phyloP scores from a whole-genome alignment of 1,140 invertebrate species.

The Sitobion miscanthi region DNA sequence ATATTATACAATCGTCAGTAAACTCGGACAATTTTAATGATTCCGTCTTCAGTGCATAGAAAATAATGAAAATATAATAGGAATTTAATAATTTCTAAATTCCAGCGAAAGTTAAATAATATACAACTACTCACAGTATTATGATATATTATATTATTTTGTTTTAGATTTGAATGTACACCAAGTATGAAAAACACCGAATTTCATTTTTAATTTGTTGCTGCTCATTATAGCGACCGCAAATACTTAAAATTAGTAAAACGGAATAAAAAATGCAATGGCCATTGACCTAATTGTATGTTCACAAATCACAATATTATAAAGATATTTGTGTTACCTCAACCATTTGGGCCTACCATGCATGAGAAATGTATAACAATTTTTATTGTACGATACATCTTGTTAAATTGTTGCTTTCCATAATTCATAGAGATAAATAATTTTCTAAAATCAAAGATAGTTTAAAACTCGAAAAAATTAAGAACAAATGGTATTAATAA shows the following conservation, averaged over 20 bases:
- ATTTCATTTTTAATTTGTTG: background rate
- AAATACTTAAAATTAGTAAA: background rate
- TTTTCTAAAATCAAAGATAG: background rate
- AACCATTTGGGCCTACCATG: background rate
- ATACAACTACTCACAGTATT: background rate
- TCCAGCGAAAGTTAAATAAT: constrained; percentile 39
- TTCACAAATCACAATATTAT: background rate
- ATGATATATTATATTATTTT: background rate
- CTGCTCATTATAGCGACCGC: background rate
- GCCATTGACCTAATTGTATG: background rate
- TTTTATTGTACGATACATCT: background rate
- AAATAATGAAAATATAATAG: constrained; percentile 22
- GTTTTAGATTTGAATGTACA: background rate
- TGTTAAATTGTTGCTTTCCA: background rate
- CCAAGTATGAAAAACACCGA: background rate
- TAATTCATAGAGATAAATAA: background rate
- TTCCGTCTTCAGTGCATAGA: background rate
- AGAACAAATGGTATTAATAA: background rate
- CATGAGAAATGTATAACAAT: background rate
- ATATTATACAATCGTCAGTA: constrained; percentile 51
- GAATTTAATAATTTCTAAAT: constrained; percentile 40
- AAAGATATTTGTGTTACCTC: background rate
- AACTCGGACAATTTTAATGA: constrained; percentile 44
- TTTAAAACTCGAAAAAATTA: background rate
- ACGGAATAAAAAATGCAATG: background rate